Percentiles rank a stretch among this genome's conserved stretches.
Conservation (phyloP, 2,888 invertebrate genomes). For the Hipparchia sbordonii region DNA sequence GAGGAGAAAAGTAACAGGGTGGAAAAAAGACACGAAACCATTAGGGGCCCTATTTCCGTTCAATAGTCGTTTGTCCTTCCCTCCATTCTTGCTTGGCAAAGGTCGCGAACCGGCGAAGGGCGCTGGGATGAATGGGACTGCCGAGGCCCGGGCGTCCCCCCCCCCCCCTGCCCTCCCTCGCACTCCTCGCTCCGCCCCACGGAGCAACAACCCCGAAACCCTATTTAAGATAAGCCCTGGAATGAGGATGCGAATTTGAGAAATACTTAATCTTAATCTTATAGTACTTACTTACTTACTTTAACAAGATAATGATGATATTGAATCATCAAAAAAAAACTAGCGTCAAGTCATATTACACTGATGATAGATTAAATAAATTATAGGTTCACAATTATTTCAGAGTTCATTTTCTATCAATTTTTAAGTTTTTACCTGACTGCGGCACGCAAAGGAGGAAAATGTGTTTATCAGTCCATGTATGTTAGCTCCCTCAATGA, state of each 20-base stretch:
- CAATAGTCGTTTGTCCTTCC: constrained; percentile 60
- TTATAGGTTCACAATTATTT: too few species aligned
- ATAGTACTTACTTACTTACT: too few species aligned
- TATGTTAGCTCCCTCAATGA: too few species aligned
- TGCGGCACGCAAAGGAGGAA: too few species aligned
- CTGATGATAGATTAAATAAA: too few species aligned
- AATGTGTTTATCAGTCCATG: too few species aligned
- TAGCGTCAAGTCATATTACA: too few species aligned
- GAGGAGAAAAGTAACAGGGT: constrained; percentile 28
- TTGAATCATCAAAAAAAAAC: not conserved
- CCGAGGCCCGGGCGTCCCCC: constrained; percentile 56
- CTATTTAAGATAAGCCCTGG: constrained; percentile 71
- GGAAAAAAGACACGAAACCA: constrained; percentile 34
- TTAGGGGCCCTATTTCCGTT: constrained; percentile 48
- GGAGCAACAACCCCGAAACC: constrained; percentile 77
- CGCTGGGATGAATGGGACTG: constrained; percentile 65
- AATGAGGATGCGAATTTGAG: constrained; percentile 55
- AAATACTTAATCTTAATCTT: constrained; percentile 59
- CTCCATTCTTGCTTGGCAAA: constrained; percentile 57
- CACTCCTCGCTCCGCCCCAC: constrained; percentile 52
- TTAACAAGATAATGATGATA: constrained; percentile 23
- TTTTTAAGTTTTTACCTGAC: too few species aligned
- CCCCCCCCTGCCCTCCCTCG: constrained; percentile 36
- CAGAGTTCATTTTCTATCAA: not conserved
- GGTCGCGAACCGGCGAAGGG: constrained; percentile 71